Evolutionary conservation across 1,140 invertebrate genomes (phyloP), one percentile per base, ranked within the genome.

Genomic region (Drosophila kepulauana): DNA sequence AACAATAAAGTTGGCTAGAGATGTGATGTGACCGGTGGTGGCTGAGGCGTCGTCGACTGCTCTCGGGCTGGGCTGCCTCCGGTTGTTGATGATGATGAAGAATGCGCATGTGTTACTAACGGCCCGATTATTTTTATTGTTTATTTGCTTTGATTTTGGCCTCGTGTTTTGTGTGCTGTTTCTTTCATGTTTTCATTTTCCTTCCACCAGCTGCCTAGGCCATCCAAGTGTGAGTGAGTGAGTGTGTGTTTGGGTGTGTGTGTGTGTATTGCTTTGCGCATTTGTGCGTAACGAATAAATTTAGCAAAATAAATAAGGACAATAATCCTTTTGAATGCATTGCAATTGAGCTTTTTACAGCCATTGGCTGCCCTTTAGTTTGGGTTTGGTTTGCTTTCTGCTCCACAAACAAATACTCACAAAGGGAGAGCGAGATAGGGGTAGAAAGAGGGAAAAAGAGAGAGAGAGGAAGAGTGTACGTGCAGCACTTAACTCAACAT

Each of bases 271-370:
- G 73, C 69, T 76, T 82, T 89, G 85, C 72, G 68, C 85, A 89
- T 81, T 89, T 89, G 81, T 89, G 81, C 85, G 85, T 89, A 89
- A 89, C 86, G 86, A 89, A 89, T 89, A 89, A 89, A 89, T 89
- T 89, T 89, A 85, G 81, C 81, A 85, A 89, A 85, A 90, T 90
- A 89, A 89, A 89, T 89, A 89, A 85, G 85, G 81, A 90, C 86
- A 89, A 85, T 89, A 89, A 89, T 89, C 85, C 85, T 88, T 88
- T 89, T 89, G 75, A 89, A 89, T 89, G 81, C 81, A 89, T 85
- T 89, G 81, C 85, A 89, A 89, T 89, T 89, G 85, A 85, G 86
- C 85, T 89, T 86, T 89, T 89, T 85, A 89, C 78, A 89, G 86
- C 78, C 80, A 77, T 78, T 88, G 84, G 75, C 72, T 78, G 51